Percentiles rank a stretch among this genome's conserved stretches.
phyloP scores from a whole-genome alignment of 2,888 invertebrate species.

The Epistrophe eligans region DNA sequence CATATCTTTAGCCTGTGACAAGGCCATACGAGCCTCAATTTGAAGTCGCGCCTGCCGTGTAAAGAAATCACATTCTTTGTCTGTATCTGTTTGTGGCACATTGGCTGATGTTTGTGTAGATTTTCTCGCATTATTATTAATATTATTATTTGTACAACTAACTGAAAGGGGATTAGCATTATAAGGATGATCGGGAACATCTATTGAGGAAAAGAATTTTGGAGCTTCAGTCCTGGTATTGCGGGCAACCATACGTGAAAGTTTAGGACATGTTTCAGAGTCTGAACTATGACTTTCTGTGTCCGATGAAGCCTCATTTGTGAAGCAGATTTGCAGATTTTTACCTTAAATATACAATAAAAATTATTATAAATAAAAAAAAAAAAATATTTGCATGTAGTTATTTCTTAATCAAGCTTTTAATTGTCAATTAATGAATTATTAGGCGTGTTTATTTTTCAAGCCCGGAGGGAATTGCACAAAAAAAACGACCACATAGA shows the following conservation, averaged over 20 bases:
- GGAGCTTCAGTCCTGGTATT: slow-evolving; percentile 65
- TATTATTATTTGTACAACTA: slow-evolving; percentile 76
- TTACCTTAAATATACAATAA: slow-evolving; percentile 86
- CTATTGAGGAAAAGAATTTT: slow-evolving; percentile 69
- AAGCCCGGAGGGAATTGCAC: too few species aligned
- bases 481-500: too few species aligned
- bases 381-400: too few species aligned
- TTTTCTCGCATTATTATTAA: slow-evolving; percentile 73
- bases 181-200: slow-evolving; percentile 78
- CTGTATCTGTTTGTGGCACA: slow-evolving; percentile 85
- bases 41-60: slow-evolving; percentile 92
- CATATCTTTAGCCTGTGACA: slow-evolving; percentile 95
- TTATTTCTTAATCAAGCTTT: too few species aligned
- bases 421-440: too few species aligned
- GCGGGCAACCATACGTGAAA: slow-evolving; percentile 79
- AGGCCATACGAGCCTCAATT: slow-evolving; percentile 93
- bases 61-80: slow-evolving; percentile 91
- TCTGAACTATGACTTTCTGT: slow-evolving; percentile 92
- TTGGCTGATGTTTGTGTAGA: slow-evolving; percentile 58
- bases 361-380: too few species aligned
- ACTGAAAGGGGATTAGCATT: slow-evolving; percentile 79
- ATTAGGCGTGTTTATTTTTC: too few species aligned
- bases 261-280: slow-evolving; percentile 85
- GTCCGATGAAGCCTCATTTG: slow-evolving; percentile 96
- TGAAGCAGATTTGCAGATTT: slow-evolving; percentile 97